Evolutionary conservation across 2,888 invertebrate genomes (phyloP), one percentile per base, ranked within the genome.

Genomic region (Pammene fasciana): DNA sequence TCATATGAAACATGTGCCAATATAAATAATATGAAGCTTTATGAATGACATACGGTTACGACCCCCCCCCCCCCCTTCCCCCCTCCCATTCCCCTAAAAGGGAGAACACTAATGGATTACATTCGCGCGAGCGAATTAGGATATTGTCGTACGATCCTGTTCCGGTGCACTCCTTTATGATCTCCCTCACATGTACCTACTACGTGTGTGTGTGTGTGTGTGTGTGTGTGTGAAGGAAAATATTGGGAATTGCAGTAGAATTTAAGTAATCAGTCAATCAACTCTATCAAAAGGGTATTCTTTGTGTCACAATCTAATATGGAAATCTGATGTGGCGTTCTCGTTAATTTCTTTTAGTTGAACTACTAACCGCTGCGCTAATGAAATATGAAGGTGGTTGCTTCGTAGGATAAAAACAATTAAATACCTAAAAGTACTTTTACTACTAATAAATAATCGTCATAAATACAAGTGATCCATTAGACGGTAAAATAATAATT

Each of bases 1-100:
- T 89, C 89, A 86, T 89, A 92, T 90, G 90, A 91, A 91, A 90
- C 91, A 90, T 92, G 89, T 92, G 90, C 91, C 92, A 89, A 92
- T 92, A 92, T 90, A 90, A 91, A 92, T 92, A 90, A 90, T 90
- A 89, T 88, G 90, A 87, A 90, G 89, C 88, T 91, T 89, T 90
- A 90, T 90, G 91, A 91, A 91, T 92, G 91, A 90, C 88, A 87
- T 88, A 84, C 86, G 86, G 85, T 79, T 79, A 78, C 78, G 80
- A 82, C 79, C 73, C 46, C 50, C 48, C 18, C 26, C 26, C 26
- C 26, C 26, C 26, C 26, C n/a, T n/a, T n/a, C n/a, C 26, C 26
- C 26, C 26, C 26, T 26, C 26, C 4, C 26, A 26, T 36, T 16
- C 48, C 61, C 50, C 18, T 9, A 74, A 72, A 75, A 79, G 82